phyloP scores from a whole-genome alignment of 35 echinoderm and acorn worm species.

The Diadema setosum region DNA sequence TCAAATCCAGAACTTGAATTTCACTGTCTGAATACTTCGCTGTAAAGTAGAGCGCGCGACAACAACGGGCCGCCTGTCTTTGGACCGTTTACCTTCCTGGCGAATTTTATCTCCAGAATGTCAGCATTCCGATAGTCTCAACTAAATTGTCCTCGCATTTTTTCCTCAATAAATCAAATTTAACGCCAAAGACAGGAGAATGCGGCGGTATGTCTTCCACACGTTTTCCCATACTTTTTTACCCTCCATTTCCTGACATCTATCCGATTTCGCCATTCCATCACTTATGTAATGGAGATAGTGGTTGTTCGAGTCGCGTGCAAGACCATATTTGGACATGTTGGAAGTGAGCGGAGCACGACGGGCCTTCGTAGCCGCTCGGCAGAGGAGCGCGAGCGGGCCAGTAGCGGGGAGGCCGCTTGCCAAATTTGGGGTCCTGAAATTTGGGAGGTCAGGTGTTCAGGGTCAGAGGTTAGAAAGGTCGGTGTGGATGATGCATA shows the following conservation, averaged over 20 bases:
- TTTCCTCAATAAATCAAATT: background rate
- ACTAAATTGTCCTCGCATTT: background rate
- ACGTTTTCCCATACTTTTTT: background rate
- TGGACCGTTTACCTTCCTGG: no score
- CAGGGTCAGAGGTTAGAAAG: background rate
- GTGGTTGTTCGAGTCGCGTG: background rate
- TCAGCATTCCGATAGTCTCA: background rate
- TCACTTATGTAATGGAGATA: background rate
- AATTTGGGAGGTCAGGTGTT: conserved; percentile 8
- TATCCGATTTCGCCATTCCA: background rate
- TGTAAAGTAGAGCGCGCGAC: no score
- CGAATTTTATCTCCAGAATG: background rate
- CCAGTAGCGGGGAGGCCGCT: background rate
- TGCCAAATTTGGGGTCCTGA: background rate
- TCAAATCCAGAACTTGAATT: no score
- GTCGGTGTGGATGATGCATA: background rate
- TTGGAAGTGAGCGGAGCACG: background rate
- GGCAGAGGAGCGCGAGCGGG: background rate
- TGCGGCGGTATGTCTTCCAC: background rate
- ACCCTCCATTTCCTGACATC: no score
- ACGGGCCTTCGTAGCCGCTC: background rate
- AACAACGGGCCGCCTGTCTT: no score
- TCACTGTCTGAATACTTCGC: no score
- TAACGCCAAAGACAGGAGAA: background rate
- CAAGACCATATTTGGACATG: background rate